Percentiles rank a stretch among this genome's conserved stretches.
Evolutionary conservation across 2,113 vertebrate species (phyloP).

Genomic region (Mesitornis unicolor): DNA sequence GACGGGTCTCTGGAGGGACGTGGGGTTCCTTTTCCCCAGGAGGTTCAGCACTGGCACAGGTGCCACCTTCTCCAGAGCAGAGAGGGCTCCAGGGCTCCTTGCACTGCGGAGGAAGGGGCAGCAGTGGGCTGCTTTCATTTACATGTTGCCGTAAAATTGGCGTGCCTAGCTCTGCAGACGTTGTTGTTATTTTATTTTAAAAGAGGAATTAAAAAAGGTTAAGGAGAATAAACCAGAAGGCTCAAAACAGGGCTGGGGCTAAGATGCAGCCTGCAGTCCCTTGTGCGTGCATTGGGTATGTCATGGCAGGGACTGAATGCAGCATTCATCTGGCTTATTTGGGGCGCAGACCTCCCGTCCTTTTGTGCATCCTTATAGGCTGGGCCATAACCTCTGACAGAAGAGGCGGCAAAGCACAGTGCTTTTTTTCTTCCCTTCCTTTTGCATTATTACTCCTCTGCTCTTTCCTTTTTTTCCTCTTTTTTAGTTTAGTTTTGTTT

Average conservation of each 20-base stretch:
- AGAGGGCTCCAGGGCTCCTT: not conserved
- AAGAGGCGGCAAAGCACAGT: accelerated
- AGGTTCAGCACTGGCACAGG: not conserved
- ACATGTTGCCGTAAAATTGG: accelerated
- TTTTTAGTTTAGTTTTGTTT: not conserved
- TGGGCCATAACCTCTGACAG: not conserved
- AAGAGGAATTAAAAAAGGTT: not conserved
- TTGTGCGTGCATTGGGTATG: accelerated
- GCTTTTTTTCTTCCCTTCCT: not conserved
- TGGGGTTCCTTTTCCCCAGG: accelerated
- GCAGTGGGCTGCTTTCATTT: not conserved
- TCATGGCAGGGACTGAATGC: not conserved
- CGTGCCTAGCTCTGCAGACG: not conserved
- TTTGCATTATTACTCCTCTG: not conserved
- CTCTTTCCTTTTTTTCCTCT: not conserved
- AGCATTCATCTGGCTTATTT: not conserved
- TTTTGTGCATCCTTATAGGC: not conserved
- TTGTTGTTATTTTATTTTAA: not conserved
- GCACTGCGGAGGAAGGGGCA: accelerated
- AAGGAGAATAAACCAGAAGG: not conserved
- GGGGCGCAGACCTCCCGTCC: not conserved
- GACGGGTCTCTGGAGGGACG: accelerated
- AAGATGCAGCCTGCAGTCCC: not conserved
- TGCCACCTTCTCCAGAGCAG: not conserved
- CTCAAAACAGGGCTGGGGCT: not conserved